Base-by-base conservation (phyloP, 2,888 invertebrate genomes). In the Agonum fuliginosum region DNA sequence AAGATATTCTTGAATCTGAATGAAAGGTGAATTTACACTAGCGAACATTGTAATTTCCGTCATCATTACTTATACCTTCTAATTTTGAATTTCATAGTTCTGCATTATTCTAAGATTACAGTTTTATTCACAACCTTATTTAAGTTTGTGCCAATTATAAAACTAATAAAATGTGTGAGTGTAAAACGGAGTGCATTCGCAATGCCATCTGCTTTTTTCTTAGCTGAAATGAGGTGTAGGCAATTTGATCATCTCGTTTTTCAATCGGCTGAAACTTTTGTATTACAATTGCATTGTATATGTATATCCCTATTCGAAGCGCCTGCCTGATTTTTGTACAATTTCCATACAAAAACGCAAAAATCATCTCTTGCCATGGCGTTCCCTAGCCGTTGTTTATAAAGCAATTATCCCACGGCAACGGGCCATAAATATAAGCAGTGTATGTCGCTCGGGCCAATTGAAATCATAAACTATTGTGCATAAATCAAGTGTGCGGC, bases 391-490 rank as follows among this genome's bases (percentile, higher is more conserved):
- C 20, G 69, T 69, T 69, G 48, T 46, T 70, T 70, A 70, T 70
- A 70, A 70, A 70, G 70, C 70, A 70, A 70, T 70, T 70, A 70
- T 48, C 48, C 41, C 24, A 69, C 43, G 14, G 69, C 41, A 27
- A 20, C 14, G 19, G 48, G 27, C 48, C 70, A 48, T 70, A 70
- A 70, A 70, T 70, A 48, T 46, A 70, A 27, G 43, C 69, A 30
- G 46, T 43, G 43, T 46, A 30, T 46, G 48, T 46, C 30, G 70
- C 48, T 19, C 48, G 48, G 48, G 46, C 43, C 70, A 70, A 70
- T 70, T 70, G 70, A 70, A 70, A 70, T 70, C 70, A 70, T 70
- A 70, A 70, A 70, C 70, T 70, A 70, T 70, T 48, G 70, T 48
- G 48, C 70, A 70, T 70, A 70, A 70, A 70, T 70, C 70, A 70